Evolutionary conservation across 2,888 invertebrate genomes (phyloP), one percentile per base, ranked within the genome.

Genomic region (Dimorphilus gyrociliatus): DNA sequence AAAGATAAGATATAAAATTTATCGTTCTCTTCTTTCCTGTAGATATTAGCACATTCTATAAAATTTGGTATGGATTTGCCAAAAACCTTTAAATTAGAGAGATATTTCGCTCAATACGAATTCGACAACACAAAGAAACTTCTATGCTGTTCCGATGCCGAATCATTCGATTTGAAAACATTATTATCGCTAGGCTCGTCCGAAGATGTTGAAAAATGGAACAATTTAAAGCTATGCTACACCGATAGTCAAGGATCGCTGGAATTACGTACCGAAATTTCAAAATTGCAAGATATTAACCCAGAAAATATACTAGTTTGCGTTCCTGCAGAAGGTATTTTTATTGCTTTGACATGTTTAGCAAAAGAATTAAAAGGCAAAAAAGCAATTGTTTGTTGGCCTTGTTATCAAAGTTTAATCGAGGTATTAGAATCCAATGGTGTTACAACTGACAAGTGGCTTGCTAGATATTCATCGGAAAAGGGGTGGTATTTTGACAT

Each of bases 241-340:
- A 41, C 40, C 4, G 36, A 38, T 12, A 35, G 30, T 25, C 6
- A 10, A n/a, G 41, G 41, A n/a, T 38, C 40, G 16, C 41, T 36
- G 2, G 12, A 38, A 19, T 27, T 41, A 14, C 16, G 30, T 8
- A 25, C 21, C 15, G 36, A 38, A 30, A 29, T 36, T 8, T 32
- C 40, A 2, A 31, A 29, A 10, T 7, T 38, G 5, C 28, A 41
- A 18, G 29, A 19, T 6, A 26, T 36, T 13, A 10, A 16, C 7
- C 7, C 18, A 4, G 35, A 36, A 3, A 31, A 41, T 15, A 35
- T 34, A 6, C 19, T 38, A 16, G 28, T 32, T 8, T 16, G 40
- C 8, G 32, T 29, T 6, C 41, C 41, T 5, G 38, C 40, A 23
- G 41, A 41, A 23, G 41, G 41, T 14, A 41, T 41, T 18, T 41